A percentile compares a stretch with the other conserved stretches of the same genome.
These are phyloP conservation scores for Passerculus sandwichensis DNA, from an alignment of 2,797 vertebrate species.

Conservation along the genomic window DNA sequence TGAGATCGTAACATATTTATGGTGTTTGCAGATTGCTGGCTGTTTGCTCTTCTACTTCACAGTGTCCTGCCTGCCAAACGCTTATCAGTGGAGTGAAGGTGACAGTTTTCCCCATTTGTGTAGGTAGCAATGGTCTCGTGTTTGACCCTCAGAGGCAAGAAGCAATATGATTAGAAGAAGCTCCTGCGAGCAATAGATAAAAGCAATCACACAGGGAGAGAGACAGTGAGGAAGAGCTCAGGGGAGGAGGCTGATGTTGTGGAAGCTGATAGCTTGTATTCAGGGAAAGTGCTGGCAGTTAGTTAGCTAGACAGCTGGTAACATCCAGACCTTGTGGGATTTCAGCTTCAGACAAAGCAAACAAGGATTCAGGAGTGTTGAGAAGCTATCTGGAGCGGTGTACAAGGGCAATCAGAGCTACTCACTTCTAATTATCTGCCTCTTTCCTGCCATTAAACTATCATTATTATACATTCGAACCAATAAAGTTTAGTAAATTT, in stretches of 20 bases:
- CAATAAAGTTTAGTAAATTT: conserved; percentile 66
- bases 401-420: conserved; percentile 72
- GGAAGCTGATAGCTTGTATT: conserved; percentile 76
- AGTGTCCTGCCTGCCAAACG: conserved; percentile 82
- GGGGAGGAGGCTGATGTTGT: conserved; percentile 73
- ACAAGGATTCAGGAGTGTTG: conserved; percentile 72
- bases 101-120: conserved; percentile 81
- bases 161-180: conserved; percentile 79
- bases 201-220: conserved; percentile 75
- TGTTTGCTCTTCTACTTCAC: conserved; percentile 79
- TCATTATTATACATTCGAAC: conserved; percentile 70
- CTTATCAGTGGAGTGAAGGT: conserved; percentile 83
- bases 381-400: conserved; percentile 68
- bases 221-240: conserved; percentile 74
- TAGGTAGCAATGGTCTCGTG: conserved; percentile 77
- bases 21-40: conserved; percentile 81
- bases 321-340: conserved; percentile 77
- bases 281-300: conserved; percentile 77
- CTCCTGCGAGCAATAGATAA: conserved; percentile 84
- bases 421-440: conserved; percentile 76
- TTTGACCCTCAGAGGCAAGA: conserved; percentile 82
- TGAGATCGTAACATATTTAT: conserved; percentile 83
- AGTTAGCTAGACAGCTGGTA: conserved; percentile 83
- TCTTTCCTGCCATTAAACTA: conserved; percentile 74
- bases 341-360: conserved; percentile 80